Base-by-base conservation (phyloP, 1,140 invertebrate genomes). In the Uloborus diversus region DNA sequence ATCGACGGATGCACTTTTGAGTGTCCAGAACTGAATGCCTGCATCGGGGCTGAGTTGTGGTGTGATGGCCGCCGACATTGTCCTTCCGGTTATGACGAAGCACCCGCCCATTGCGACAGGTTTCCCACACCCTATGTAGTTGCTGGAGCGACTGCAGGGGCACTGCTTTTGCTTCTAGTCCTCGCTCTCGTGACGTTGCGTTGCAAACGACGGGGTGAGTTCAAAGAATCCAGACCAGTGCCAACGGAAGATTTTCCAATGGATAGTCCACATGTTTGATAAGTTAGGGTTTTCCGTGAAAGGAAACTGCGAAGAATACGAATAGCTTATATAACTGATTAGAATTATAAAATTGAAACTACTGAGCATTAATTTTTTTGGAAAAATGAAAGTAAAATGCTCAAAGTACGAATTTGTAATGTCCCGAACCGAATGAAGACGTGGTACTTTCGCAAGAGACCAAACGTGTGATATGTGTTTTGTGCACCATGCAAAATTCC, bases 41-140 rank as follows among this genome's bases (percentile, higher is more conserved):
- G 95, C 86, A 95, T 96, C 83, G 93, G 94, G 83, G 89, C 92
- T 0, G 91, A 92, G n/a, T 89, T 96, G 9, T 96, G 94, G 93
- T 96, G 95, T 85, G 94, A 96, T 84, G 94, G 94, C 0, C 87
- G 91, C 14, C 89, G 90, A 32, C 93, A 96, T 84, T 96, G 95
- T 85, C 95, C 95, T 0, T 94, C 93, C 1, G 94, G 93, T 0
- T 92, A 93, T 84, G 95, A 96, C 87, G 95, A 96, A 86, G 90
- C 93, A 1, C 88, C 94, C 20, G 89, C 90, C 25, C 14, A 90
- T 90, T 70, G 90, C 91, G 82, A 81, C 20, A 51, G 73, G 20
- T 82, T 83, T 51, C 82, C 82, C 0, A 71, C 71, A 4, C 27
- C 80, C 14, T 83, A 83, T 56, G 64, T 82, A 28, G 82, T 59